Base-by-base conservation (phyloP, 2,888 invertebrate species). In the Heliconius ismenius region DNA sequence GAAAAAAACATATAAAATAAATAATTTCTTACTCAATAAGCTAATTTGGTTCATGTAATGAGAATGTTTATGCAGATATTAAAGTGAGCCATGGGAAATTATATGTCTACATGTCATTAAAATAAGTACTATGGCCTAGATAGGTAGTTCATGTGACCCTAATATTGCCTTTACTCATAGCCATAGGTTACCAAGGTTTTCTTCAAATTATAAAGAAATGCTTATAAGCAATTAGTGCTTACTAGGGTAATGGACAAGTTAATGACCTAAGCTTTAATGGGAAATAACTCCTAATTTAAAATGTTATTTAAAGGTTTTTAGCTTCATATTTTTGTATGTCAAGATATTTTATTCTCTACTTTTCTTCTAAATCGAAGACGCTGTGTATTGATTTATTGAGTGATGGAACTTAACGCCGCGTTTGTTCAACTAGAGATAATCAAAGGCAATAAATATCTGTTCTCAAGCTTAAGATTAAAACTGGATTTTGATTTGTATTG, bases 401-500 rank as follows among this genome's bases (percentile, higher is more conserved):
- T 58, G n/a, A 21, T 58, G 0, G n/a, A n/a, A 58, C 0, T 58
- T 3, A 58, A 58, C 11, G 58, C 11, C 4, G 9, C n/a, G 0
- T 49, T 49, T 49, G 49, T 18, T 9, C 7, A 3, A 49, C 49
- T 1, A 49, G 36, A 36, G 36, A 10, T 0, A 36, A 36, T 11
- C 10, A 36, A 36, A 36, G 36, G 36, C n/a, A 54, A 54, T 58
- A 58, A 70, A 70, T 70, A 70, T 58, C 58, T 9, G 36, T 70
- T 58, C 32, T 24, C 32, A 58, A 58, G 58, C 64, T 65, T 63
- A 74, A 78, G 26, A 74, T 78, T 76, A 49, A 74, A 78, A 78
- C 74, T 43, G 76, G 79, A 79, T 76, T 76, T 70, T 24, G 70
- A 70, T 58, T 32, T 74, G 74, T 74, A 77, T 74, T 78, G 77